Conservation (phyloP, 2,113 vertebrate species). For the Pedionomus torquatus region DNA sequence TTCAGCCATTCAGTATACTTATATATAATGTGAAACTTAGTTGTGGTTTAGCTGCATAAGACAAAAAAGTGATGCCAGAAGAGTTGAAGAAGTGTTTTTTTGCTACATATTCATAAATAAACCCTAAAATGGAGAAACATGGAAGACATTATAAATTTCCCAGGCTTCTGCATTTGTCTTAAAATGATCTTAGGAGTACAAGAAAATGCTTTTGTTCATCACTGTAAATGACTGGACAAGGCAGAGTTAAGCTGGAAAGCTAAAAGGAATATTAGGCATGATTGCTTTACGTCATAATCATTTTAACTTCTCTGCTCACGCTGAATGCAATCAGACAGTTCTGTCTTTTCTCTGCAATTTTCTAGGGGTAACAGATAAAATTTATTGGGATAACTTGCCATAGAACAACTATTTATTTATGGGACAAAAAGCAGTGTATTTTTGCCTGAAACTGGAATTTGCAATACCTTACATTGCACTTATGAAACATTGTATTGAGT, state of each 20-base stretch:
- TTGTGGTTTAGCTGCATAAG: neutral
- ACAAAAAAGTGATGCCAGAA: neutral
- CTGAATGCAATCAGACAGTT: neutral
- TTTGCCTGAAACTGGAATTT: slow-evolving; percentile 1
- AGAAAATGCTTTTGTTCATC: neutral
- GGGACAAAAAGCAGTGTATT: neutral
- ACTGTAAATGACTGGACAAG: neutral
- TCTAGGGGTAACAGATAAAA: neutral
- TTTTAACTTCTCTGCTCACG: neutral
- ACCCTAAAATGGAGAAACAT: neutral
- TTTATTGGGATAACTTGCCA: neutral
- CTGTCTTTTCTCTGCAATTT: neutral
- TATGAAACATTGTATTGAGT: neutral
- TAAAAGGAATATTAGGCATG: neutral
- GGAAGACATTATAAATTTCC: neutral
- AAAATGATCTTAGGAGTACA: neutral
- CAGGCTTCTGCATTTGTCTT: neutral
- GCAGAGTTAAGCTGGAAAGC: neutral
- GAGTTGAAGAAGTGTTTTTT: neutral
- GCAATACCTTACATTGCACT: neutral
- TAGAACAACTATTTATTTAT: neutral
- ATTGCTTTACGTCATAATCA: neutral
- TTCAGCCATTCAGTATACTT: neutral
- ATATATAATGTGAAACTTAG: neutral
- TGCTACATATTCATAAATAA: neutral